Base-by-base conservation (phyloP, 2,797 vertebrate genomes). In the Eremophila alpestris region DNA sequence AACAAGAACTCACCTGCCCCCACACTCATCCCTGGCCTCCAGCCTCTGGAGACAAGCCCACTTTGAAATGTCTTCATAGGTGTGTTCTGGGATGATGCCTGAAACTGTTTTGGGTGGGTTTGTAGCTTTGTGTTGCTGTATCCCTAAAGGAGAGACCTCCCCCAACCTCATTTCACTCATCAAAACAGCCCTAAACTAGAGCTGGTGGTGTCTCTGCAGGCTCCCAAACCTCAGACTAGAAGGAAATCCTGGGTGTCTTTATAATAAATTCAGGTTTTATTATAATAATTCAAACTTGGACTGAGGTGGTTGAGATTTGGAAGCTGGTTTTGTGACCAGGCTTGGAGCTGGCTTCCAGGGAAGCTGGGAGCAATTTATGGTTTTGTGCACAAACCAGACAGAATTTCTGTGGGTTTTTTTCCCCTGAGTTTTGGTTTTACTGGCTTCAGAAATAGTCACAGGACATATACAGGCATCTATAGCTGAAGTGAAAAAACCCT, bases 351-450 rank as follows among this genome's bases (percentile, higher is more conserved):
- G 63, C 20, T 91, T 87, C 71, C 76, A 36, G 73, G 73, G 51
- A 62, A 82, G 80, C 89, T 93, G 84, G 87, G 70, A 84, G 51
- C 89, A 95, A 65, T 94, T 92, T 87, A 89, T 75, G 81, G 81
- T 83, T 96, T 90, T 79, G 51, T 78, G 92, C 82, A 88, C 56
- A 94, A 95, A 95, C 64, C 78, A 92, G 82, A 90, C 45, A 67
- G 64, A 94, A 94, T 94, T 94, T 93, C 80, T 96, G 94, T 82
- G 89, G 65, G 45, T 69, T 87, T 73, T 74, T 58, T 21, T 4
- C n/a, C 65, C 55, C 41, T 5, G 74, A 67, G 74, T 93, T 89
- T 91, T 83, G 71, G 46, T 87, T 94, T 95, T 93, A 65, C 68
- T 91, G 86, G 73, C 83, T 70, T 86, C 91, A 92, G 90, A 77